Percentiles rank a stretch among this genome's conserved stretches.
These are phyloP conservation scores for Tachysurus fulvidraco DNA, from an alignment of 2,113 vertebrate species.

Conservation along the genomic window DNA sequence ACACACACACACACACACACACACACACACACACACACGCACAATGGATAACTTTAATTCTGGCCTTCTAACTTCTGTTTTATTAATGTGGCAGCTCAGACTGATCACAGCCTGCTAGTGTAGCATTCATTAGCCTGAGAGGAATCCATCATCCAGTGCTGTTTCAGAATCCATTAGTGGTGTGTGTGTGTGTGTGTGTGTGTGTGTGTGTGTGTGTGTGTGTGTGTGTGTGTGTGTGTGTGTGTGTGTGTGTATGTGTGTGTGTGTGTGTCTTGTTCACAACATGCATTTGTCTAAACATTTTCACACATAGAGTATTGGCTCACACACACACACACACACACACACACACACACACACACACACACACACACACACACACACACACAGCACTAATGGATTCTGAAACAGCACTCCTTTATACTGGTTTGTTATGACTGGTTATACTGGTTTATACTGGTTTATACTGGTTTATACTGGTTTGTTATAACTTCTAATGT, in stretches of 20 bases:
- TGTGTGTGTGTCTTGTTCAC: conserved; percentile 18
- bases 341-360: too few relatives aligned
- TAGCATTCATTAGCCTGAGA: conserved; percentile 71
- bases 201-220: neutral
- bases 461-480: neutral
- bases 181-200: neutral
- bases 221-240: neutral
- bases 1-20: too few relatives aligned
- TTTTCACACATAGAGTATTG: neutral
- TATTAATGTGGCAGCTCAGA: conserved; percentile 75
- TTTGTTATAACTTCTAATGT: neutral
- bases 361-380: too few relatives aligned
- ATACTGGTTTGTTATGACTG: neutral
- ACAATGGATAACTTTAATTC: conserved; percentile 75
- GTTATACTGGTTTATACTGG: neutral
- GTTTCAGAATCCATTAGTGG: conserved; percentile 24
- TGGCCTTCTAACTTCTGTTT: conserved; percentile 64
- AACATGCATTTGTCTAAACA: conserved; percentile 6
- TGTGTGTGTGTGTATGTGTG: neutral
- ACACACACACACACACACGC: conserved; percentile 43
- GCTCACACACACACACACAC: too few relatives aligned
- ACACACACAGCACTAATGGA: too few relatives aligned
- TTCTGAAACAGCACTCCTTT: too few relatives aligned
- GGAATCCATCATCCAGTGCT: conserved; percentile 72
- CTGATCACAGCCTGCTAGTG: conserved; percentile 76